Base-by-base conservation (phyloP, 2,797 vertebrate genomes). In the Amniataba percoides region DNA sequence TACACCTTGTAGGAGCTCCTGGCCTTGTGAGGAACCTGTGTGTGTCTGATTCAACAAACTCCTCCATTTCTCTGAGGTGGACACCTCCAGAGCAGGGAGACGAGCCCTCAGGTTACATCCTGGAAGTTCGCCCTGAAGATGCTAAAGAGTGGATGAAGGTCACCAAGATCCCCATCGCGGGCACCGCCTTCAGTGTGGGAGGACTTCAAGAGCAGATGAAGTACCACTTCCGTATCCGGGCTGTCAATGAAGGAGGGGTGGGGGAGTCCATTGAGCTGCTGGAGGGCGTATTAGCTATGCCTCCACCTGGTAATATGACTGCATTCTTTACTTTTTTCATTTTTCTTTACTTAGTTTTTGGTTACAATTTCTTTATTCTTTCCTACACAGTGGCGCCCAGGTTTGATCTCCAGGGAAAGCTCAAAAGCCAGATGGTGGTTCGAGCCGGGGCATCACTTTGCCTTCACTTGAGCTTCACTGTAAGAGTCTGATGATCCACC, bases 391-490 rank as follows among this genome's bases (percentile, higher is more conserved):
- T 74, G 12, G 3, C 63, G 3, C 87, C 87, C 31, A 94, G 86
- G 75, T 95, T 95, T 89, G 87, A 95, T 70, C 85, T 92, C 60
- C 92, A 87, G 61, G 89, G 88, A 67, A 88, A 80, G 46, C 73
- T 95, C 88, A 95, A 93, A 92, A 96, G 92, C 85, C 93, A 91
- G 81, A 87, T 89, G 89, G 92, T 96, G 78, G 87, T 95, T 70
- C 77, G 77, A 15, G 90, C 93, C 36, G 94, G 95, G 53, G 89
- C 87, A n/a, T 87, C 92, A 34, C 82, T 94, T 61, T 91, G 93
- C 11, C 88, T 95, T 86, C 83, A 85, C 4, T 76, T 89, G 52
- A 74, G 77, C 88, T 95, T 94, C 87, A 90, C 79, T n/a, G 89
- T 95, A 78, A 95, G 92, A 74, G 60, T 36, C 53, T 39, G 59